Percentiles rank a stretch among this genome's conserved stretches.
Conservation (phyloP, 2,797 vertebrate species). For the Galagoides demidoff region DNA sequence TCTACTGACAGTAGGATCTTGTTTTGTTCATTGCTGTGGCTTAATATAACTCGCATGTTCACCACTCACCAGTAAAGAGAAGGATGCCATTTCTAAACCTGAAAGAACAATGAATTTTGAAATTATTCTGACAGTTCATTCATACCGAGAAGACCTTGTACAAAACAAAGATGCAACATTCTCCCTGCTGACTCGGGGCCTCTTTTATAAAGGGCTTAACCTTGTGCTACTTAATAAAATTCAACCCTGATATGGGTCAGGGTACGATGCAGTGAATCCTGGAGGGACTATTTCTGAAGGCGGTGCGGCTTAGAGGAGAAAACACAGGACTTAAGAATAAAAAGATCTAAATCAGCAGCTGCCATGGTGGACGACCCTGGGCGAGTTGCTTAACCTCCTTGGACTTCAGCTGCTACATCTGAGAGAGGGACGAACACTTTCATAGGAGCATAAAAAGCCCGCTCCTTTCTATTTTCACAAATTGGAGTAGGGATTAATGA, state of each 20-base stretch:
- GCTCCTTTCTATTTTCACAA: slow-evolving; percentile 38
- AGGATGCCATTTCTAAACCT: background rate
- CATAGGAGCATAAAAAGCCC: background rate
- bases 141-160: slow-evolving; percentile 53
- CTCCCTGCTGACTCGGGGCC: slow-evolving; percentile 50
- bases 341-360: slow-evolving; percentile 52
- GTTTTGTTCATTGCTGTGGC: background rate
- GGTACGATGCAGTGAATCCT: slow-evolving; percentile 47
- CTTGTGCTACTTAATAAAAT: slow-evolving; percentile 72
- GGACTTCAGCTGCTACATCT: background rate
- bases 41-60: slow-evolving; percentile 30
- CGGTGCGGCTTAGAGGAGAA: slow-evolving; percentile 52
- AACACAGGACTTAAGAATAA: slow-evolving; percentile 47
- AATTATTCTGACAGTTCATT: slow-evolving; percentile 70
- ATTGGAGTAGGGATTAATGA: slow-evolving; percentile 65
- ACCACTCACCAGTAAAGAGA: background rate
- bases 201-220: slow-evolving; percentile 63
- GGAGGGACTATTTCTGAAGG: slow-evolving; percentile 50
- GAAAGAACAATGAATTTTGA: slow-evolving; percentile 57
- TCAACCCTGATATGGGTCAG: slow-evolving; percentile 53
- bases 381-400: slow-evolving; percentile 50
- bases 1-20: background rate
- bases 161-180: slow-evolving; percentile 25
- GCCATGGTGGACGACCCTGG: slow-evolving; percentile 46
- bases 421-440: slow-evolving; percentile 25